phyloP scores from a whole-genome alignment of 2,113 vertebrate species.

The Cyanistes caeruleus region DNA sequence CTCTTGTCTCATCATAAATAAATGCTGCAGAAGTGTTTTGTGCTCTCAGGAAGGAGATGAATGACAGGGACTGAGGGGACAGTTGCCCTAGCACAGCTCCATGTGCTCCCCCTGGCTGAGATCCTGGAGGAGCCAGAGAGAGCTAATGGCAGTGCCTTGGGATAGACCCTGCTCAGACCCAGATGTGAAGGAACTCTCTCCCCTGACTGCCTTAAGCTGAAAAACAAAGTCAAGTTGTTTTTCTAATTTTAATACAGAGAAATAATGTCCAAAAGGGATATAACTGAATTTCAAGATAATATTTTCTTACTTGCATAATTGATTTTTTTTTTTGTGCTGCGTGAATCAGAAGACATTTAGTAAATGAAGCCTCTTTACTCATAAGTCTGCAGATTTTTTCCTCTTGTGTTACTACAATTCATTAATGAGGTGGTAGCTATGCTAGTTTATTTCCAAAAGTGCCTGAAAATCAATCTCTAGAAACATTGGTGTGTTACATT shows the following conservation, averaged over 20 bases:
- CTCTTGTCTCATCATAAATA: neutral
- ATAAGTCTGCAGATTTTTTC: neutral
- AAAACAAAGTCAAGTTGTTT: neutral
- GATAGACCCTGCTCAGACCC: neutral
- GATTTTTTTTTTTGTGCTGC: neutral
- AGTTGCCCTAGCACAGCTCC: neutral
- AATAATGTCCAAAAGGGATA: neutral
- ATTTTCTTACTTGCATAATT: neutral
- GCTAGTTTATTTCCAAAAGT: neutral
- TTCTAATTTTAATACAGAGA: neutral
- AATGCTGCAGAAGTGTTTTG: neutral
- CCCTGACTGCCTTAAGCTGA: neutral
- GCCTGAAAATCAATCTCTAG: neutral
- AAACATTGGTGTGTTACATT: neutral
- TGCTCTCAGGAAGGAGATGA: neutral
- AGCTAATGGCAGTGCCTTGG: accelerated
- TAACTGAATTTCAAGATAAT: neutral
- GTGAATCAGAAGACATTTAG: neutral
- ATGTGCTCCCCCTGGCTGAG: accelerated
- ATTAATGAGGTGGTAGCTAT: neutral
- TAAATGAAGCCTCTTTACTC: neutral
- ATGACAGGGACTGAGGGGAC: neutral
- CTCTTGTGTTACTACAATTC: neutral
- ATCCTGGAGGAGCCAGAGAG: neutral
- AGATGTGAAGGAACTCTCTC: neutral